Base-by-base conservation (phyloP, 2,113 vertebrate species). In the Hiodon tergisus region DNA sequence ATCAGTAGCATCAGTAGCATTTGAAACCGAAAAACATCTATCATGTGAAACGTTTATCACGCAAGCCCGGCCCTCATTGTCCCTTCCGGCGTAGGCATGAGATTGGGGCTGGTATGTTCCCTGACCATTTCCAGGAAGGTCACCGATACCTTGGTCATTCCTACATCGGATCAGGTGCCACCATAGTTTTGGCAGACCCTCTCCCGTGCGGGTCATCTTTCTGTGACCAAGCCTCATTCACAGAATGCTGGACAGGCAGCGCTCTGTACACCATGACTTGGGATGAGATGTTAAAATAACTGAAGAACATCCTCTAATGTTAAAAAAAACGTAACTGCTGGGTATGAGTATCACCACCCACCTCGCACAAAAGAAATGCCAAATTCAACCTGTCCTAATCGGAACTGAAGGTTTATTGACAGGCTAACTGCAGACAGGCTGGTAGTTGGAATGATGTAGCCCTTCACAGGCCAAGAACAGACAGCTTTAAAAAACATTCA, bases 381-480 rank as follows among this genome's bases (percentile, higher is more conserved):
- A 71, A 77, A 76, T 75, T 47, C n/a, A 73, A 73, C 63, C 48
- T 70, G 59, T 67, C 53, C 73, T 76, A 74, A 79, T 31, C 57
- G 52, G 78, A 83, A 54, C 60, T 71, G 50, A 60, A 7, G 14
- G 48, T 11, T 17, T 63, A 16, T 65, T 31, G 51, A 54, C 1
- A 5, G 67, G 4, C 67, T 3, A 1, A 54, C 14, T 6, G 67
- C 67, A 53, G 67, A 69, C 67, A n/a, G n/a, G 51, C 50, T 8
- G 50, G 10, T 16, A 54, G 55, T 69, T 52, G 31, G 31, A 31
- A 31, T 31, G 31, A 31, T 31, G 31, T 31, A 31, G 31, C 31
- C 31, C 31, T 31, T 31, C 31, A 31, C 31, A 31, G 31, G 31
- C 31, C 31, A 31, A 31, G 31, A 31, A 31, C 31, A 31, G 31